Evolutionary conservation across 2,888 invertebrate species (phyloP).

Genomic region (Sarcophaga carnaria): DNA sequence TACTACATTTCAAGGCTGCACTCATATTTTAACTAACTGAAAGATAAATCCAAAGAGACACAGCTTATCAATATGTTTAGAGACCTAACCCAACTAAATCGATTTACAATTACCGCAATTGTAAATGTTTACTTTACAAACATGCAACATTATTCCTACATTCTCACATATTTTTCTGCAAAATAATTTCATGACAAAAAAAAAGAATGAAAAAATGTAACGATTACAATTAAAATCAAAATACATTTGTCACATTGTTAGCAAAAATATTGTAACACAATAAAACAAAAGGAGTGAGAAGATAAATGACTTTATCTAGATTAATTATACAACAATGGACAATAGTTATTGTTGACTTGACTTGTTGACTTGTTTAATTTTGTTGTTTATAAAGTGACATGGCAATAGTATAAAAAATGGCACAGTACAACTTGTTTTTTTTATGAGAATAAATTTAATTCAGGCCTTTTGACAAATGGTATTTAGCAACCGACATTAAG

Average conservation of each 20-base stretch:
- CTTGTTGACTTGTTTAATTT: constrained; percentile 35
- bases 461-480: too few relatives aligned
- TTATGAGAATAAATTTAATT: too few relatives aligned
- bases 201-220: too few relatives aligned
- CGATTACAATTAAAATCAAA: background rate
- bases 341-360: too few relatives aligned
- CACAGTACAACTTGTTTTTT: background rate
- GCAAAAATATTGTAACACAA: background rate
- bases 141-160: background rate
- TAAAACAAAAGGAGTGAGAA: background rate
- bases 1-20: too few relatives aligned
- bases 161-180: background rate
- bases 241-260: constrained; percentile 55
- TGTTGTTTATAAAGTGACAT: constrained; percentile 2
- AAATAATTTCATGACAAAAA: too few relatives aligned
- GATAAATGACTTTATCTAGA: constrained; percentile 54
- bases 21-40: too few relatives aligned
- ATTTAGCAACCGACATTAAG: too few relatives aligned
- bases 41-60: too few relatives aligned
- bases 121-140: constrained; percentile 16
- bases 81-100: background rate
- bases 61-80: background rate
- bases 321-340: constrained; percentile 59
- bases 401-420: constrained; percentile 30
- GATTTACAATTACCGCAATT: constrained; percentile 58